A percentile compares a stretch with the other conserved stretches of the same genome.
Evolutionary conservation across 1,140 invertebrate species (phyloP).

Genomic region (Drosophila pseudoananassae): DNA sequence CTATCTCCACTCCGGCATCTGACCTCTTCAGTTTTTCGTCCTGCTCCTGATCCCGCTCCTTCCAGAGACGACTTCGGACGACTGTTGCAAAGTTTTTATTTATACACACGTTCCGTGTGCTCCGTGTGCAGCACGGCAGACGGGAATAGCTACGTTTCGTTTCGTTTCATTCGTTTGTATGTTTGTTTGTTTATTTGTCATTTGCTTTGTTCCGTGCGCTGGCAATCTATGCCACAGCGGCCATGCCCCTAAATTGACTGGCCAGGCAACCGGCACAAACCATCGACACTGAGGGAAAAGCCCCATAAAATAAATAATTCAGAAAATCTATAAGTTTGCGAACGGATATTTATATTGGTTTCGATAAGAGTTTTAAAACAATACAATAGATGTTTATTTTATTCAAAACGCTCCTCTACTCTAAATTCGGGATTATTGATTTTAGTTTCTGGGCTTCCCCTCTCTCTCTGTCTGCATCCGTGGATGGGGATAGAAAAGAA

Average conservation of each 20-base stretch:
- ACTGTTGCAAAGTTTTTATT: slow-evolving; percentile 79
- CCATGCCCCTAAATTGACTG: slow-evolving; percentile 75
- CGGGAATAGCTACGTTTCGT: slow-evolving; percentile 62
- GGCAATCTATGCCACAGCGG: slow-evolving; percentile 70
- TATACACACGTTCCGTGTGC: slow-evolving; percentile 74
- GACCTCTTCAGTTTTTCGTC: neutral
- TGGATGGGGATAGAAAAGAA: slow-evolving; percentile 8
- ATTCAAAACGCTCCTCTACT: neutral
- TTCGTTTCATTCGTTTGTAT: slow-evolving; percentile 49
- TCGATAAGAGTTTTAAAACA: neutral
- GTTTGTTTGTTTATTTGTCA: slow-evolving; percentile 80
- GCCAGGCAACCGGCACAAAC: slow-evolving; percentile 48
- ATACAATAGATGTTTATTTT: neutral
- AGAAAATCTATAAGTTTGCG: neutral
- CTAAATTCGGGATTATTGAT: neutral
- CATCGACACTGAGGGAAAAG: slow-evolving; percentile 7
- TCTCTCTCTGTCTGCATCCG: neutral
- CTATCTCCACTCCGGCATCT: slow-evolving; percentile 16
- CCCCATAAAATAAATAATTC: neutral
- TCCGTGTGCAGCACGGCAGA: slow-evolving; percentile 46
- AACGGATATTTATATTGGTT: neutral
- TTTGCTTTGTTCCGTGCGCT: slow-evolving; percentile 79
- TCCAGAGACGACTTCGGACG: slow-evolving; percentile 22
- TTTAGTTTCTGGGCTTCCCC: neutral
- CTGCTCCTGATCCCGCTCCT: neutral